Percentiles rank a stretch among this genome's conserved stretches.
Evolutionary conservation across 2,888 invertebrate species (phyloP).

Genomic region (Cecidostiba fungosa): DNA sequence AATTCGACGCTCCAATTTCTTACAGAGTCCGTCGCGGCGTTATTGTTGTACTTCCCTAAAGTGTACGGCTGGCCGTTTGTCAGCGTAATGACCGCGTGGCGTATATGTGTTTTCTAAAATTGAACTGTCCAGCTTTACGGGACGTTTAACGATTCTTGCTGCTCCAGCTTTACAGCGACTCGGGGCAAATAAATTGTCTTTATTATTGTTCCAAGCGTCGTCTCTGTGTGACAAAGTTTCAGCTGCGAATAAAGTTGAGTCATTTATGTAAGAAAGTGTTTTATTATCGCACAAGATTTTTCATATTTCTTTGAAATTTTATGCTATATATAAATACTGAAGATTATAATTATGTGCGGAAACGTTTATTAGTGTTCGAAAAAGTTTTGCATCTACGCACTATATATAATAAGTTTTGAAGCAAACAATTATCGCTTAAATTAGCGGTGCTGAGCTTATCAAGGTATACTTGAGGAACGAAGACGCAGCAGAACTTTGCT

Average conservation of each 20-base stretch:
- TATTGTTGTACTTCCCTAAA: constrained; percentile 24
- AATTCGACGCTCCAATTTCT: constrained; percentile 2
- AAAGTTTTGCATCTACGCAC: background rate
- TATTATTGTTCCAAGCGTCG: constrained; percentile 22
- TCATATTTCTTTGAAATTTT: background rate
- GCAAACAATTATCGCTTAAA: no score
- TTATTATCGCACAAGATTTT: background rate
- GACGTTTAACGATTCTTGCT: constrained; percentile 47
- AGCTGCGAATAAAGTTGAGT: background rate
- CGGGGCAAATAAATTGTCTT: constrained; percentile 48
- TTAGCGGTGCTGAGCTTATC: background rate
- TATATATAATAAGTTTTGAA: no score
- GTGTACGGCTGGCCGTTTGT: constrained; percentile 23
- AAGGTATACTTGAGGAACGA: background rate
- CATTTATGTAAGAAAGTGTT: background rate
- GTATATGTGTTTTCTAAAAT: constrained; percentile 43
- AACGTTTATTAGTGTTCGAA: no score
- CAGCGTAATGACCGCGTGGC: constrained; percentile 36
- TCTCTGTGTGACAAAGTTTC: constrained; percentile 1
- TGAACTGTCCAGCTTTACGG: constrained; percentile 42
- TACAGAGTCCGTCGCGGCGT: background rate
- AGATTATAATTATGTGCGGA: no score
- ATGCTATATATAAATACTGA: no score
- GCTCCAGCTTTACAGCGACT: background rate
- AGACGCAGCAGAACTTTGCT: background rate